phyloP scores from a whole-genome alignment of 2,888 invertebrate species.

The Andrena praecox region DNA sequence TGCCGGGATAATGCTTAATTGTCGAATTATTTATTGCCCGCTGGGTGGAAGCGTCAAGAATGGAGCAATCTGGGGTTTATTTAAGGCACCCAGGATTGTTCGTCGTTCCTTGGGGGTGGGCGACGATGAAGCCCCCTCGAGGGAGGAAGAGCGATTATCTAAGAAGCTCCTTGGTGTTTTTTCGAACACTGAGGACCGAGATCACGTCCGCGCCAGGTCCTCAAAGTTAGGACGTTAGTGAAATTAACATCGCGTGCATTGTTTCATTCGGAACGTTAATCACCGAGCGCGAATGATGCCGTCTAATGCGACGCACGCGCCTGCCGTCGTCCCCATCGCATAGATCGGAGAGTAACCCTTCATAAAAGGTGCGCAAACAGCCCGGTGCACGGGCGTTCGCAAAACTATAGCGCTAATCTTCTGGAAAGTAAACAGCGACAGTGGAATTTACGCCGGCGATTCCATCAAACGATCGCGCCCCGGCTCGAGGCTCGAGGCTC shows the following conservation, averaged over 20 bases:
- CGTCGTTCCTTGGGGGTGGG: background rate
- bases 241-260: background rate
- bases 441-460: constrained; percentile 39
- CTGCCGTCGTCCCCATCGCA: background rate
- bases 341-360: background rate
- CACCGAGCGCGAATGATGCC: background rate
- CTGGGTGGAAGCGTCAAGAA: background rate
- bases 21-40: constrained; percentile 16
- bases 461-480: constrained; percentile 37
- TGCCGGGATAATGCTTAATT: constrained; percentile 4
- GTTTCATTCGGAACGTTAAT: background rate
- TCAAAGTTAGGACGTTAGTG: background rate
- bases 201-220: background rate
- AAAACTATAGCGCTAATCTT: constrained; percentile 37
- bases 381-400: background rate
- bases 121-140: background rate
- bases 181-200: background rate
- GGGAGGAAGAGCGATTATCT: background rate
- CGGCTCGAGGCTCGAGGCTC: constrained; percentile 15
- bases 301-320: background rate
- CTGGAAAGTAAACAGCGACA: constrained; percentile 32
- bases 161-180: background rate
- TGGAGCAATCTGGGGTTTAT: background rate
- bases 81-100: background rate
- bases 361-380: background rate